These are phyloP conservation scores for Tenebrosternarchus preto DNA, from an alignment of 2,113 vertebrate genomes.

Conservation along the genomic window DNA sequence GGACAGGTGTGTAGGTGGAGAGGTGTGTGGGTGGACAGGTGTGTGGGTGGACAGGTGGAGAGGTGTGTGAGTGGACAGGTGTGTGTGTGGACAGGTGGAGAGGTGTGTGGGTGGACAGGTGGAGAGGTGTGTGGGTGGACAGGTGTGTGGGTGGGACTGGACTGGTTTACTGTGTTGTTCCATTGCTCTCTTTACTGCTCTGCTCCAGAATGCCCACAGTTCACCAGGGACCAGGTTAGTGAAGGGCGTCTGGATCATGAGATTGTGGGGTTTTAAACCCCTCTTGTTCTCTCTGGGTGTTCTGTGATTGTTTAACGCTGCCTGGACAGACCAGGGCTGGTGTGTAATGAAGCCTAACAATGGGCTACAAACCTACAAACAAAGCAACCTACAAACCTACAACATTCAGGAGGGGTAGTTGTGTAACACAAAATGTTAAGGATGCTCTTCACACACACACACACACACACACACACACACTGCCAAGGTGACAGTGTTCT, in stretches of 20 bases:
- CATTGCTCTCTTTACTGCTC: too few relatives aligned
- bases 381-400: too few relatives aligned
- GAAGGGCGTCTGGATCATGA: background rate
- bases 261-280: background rate
- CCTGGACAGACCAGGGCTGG: background rate
- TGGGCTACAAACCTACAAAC: background rate
- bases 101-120: too few relatives aligned
- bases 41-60: too few relatives aligned
- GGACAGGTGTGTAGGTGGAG: too few relatives aligned
- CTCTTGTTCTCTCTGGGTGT: background rate
- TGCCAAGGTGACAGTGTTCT: background rate
- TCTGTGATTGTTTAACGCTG: background rate
- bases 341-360: slow-evolving; percentile 24
- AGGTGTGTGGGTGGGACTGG: too few relatives aligned
- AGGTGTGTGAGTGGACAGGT: too few relatives aligned
- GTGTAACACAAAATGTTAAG: slow-evolving; percentile 28
- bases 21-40: too few relatives aligned
- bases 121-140: too few relatives aligned
- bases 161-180: too few relatives aligned
- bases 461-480: slow-evolving; percentile 31
- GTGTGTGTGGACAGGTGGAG: too few relatives aligned
- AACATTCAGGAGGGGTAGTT: slow-evolving; percentile 21
- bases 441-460: slow-evolving; percentile 22
- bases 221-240: background rate
- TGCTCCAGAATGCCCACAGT: too few relatives aligned